Evolutionary conservation across 37 sponge, comb jelly and placozoan species (phyloP), one percentile per base, ranked within the genome.

Genomic region (Chondrosia reniformis): DNA sequence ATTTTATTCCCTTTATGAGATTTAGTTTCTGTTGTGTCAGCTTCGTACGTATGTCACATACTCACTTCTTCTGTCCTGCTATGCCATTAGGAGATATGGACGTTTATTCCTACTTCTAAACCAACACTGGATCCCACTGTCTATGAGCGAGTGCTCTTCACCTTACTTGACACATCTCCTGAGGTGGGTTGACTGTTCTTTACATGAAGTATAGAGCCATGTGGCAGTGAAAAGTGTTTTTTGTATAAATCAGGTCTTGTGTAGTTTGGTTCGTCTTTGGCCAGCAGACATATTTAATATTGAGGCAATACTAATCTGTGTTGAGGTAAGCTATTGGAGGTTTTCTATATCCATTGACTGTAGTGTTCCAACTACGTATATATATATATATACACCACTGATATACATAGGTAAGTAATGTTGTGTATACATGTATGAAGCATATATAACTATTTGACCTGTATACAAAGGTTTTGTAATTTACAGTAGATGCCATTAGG

Each of bases 91-190:
- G 87, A 45, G 30, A 80, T 95, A 36, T 63, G 61, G 2, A 88
- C 89, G 15, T 95, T 76, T 84, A 91, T 95, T 24, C 96, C 96
- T 1, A 56, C 38, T 15, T 32, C 9, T 0, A 37, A 74, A 10
- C 92, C 92, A 15, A 57, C 75, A 31, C 82, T 95, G 25, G 81
- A 76, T 58, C 77, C 82, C 12, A 77, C 79, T 37, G 25, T 86
- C 9, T 95, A 95, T 65, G 96, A 95, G 55, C 33, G 83, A 22
- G 83, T 95, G 19, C 79, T 95, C 21, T 85, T 92, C 66, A 32
- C 55, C 7, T 86, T 91, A 44, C 83, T 95, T 19, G 39, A 82
- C 41, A 55, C 61, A 39, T 81, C 87, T 45, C 59, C 79, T 21
- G 65, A 84, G 46, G 88, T 87, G 24, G 36, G 67, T 19, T n/a